These are phyloP conservation scores for Cheilosia pagana DNA, from an alignment of 2,888 invertebrate genomes.

Conservation along the genomic window DNA sequence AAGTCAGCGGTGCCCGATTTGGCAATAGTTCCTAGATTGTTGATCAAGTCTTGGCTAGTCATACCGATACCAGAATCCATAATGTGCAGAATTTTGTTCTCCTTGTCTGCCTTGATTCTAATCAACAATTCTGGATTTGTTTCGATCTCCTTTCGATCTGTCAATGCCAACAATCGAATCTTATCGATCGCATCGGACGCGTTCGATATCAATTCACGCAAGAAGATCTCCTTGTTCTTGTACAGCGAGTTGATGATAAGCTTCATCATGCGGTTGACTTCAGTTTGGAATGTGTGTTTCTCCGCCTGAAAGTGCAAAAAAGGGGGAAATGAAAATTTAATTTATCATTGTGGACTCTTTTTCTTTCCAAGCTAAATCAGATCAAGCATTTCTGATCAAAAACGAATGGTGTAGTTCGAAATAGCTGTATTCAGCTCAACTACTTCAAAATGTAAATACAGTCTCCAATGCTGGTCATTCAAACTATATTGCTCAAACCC, in stretches of 20 bases:
- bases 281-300: conserved; percentile 97
- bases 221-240: conserved; percentile 99
- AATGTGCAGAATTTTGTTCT: conserved; percentile 94
- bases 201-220: conserved; percentile 99
- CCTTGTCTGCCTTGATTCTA: conserved; percentile 96
- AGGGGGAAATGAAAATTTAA: background rate
- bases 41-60: conserved; percentile 96
- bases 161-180: conserved; percentile 96
- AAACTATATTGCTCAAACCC: too few relatives aligned
- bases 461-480: too few relatives aligned
- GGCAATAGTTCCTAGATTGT: conserved; percentile 99
- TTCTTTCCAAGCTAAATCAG: too few relatives aligned
- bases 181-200: conserved; percentile 99
- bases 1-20: conserved; percentile 99
- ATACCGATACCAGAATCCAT: conserved; percentile 99
- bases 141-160: conserved; percentile 91
- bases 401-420: too few relatives aligned
- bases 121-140: conserved; percentile 93
- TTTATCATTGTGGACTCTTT: too few relatives aligned
- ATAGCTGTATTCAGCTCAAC: too few relatives aligned
- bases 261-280: conserved; percentile 99
- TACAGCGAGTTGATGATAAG: conserved; percentile 99
- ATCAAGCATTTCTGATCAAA: too few relatives aligned
- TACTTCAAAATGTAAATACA: too few relatives aligned
- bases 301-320: conserved; percentile 85